These are phyloP conservation scores for Cerceris rybyensis DNA, from an alignment of 2,888 invertebrate genomes.

Conservation along the genomic window DNA sequence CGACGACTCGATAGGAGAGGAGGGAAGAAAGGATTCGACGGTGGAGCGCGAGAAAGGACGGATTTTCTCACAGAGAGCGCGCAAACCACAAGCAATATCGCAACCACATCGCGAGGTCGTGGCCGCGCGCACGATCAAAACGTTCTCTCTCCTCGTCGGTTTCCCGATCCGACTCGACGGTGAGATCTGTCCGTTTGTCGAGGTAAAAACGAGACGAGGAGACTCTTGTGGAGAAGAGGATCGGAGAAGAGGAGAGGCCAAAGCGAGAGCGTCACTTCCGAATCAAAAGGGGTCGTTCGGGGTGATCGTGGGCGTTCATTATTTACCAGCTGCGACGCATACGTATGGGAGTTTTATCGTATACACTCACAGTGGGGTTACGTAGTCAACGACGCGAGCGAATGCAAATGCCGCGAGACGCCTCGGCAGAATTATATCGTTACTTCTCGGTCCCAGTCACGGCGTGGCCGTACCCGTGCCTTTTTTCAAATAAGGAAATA, in stretches of 20 bases:
- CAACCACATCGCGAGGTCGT: constrained; percentile 5
- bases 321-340: constrained; percentile 37
- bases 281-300: constrained; percentile 35
- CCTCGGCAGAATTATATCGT: constrained; percentile 71
- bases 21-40: neutral
- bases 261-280: constrained; percentile 14
- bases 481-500: constrained; percentile 73
- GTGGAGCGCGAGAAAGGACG: neutral
- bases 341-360: constrained; percentile 32
- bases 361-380: constrained; percentile 33
- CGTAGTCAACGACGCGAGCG: constrained; percentile 44
- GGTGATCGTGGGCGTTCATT: constrained; percentile 61
- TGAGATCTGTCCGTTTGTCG: neutral
- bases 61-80: constrained; percentile 18
- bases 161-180: neutral
- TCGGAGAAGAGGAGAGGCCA: neutral
- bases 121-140: neutral
- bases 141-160: too few species aligned
- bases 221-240: neutral
- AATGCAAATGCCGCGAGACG: constrained; percentile 68
- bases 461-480: constrained; percentile 30
- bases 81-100: constrained; percentile 26
- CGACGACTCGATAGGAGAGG: too few species aligned
- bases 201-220: neutral
- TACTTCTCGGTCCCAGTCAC: constrained; percentile 55